These are phyloP conservation scores for Eospalax fontanierii DNA, from an alignment of 2,797 vertebrate species.

Conservation along the genomic window DNA sequence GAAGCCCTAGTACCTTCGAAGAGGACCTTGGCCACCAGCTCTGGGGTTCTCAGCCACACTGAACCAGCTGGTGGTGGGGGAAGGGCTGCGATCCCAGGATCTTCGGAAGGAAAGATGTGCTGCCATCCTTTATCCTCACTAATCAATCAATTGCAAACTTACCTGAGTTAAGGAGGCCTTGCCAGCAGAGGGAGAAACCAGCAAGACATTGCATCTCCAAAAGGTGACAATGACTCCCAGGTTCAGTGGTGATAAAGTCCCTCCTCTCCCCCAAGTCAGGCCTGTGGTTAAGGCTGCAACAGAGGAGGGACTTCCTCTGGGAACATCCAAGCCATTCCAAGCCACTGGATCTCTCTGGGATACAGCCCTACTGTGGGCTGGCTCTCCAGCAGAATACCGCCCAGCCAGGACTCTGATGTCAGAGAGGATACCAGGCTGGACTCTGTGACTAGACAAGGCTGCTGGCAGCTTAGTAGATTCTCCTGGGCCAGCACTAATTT, in stretches of 20 bases:
- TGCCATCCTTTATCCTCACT: neutral
- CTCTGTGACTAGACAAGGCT: neutral
- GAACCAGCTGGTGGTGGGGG: neutral
- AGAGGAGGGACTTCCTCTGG: neutral
- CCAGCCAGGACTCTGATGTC: neutral
- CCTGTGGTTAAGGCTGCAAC: neutral
- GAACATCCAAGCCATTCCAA: neutral
- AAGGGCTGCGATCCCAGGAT: neutral
- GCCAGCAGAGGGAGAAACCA: neutral
- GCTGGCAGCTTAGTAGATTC: neutral
- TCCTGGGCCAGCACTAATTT: neutral
- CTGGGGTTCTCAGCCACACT: neutral
- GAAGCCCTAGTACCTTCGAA: neutral
- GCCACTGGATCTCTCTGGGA: neutral
- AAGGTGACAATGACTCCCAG: neutral
- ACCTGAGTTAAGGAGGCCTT: neutral
- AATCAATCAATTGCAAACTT: neutral
- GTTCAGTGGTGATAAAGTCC: too few species aligned
- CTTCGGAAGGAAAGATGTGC: neutral
- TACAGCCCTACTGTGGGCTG: neutral
- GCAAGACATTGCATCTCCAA: neutral
- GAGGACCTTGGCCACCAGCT: neutral
- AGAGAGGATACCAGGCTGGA: neutral
- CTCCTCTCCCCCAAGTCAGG: neutral
- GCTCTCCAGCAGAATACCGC: neutral